A percentile compares a stretch with the other conserved stretches of the same genome.
These are phyloP conservation scores for Ophion ventricosus DNA, from an alignment of 2,888 invertebrate species.

Conservation along the genomic window DNA sequence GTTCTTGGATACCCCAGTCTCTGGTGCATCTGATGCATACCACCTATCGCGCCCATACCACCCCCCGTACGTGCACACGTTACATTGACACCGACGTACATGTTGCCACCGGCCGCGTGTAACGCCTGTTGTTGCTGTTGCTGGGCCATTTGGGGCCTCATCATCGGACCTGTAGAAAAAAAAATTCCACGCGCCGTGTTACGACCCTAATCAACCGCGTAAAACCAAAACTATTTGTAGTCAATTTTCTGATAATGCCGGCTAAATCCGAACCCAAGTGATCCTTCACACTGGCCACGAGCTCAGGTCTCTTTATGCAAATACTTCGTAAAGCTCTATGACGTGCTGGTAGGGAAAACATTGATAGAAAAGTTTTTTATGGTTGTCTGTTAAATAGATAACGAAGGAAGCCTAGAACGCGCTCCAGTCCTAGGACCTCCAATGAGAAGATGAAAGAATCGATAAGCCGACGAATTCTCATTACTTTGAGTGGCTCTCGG, in stretches of 20 bases:
- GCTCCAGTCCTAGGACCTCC: slow-evolving; percentile 17
- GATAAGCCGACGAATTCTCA: slow-evolving; percentile 73
- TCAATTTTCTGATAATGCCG: too few species aligned
- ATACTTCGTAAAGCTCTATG: neutral
- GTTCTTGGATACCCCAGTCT: slow-evolving; percentile 83
- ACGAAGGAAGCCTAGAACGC: slow-evolving; percentile 21
- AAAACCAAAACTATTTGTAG: too few species aligned
- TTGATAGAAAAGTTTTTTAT: slow-evolving; percentile 15
- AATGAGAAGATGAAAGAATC: slow-evolving; percentile 72
- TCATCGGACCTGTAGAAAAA: slow-evolving; percentile 86
- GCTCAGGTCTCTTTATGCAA: neutral
- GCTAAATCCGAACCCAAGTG: too few species aligned
- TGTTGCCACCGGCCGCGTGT: slow-evolving; percentile 81
- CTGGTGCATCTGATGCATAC: slow-evolving; percentile 83
- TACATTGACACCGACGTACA: slow-evolving; percentile 81
- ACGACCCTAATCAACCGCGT: neutral
- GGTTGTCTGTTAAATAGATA: slow-evolving; percentile 27
- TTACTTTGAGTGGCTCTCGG: slow-evolving; percentile 76
- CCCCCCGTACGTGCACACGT: slow-evolving; percentile 69
- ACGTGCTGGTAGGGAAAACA: neutral
- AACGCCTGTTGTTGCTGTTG: slow-evolving; percentile 85
- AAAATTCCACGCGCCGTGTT: slow-evolving; percentile 30
- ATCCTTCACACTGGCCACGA: too few species aligned
- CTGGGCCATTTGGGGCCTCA: slow-evolving; percentile 87
- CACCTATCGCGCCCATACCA: slow-evolving; percentile 82